Conservation (phyloP, 2,797 vertebrate genomes). For the Urocyon cinereoargenteus region DNA sequence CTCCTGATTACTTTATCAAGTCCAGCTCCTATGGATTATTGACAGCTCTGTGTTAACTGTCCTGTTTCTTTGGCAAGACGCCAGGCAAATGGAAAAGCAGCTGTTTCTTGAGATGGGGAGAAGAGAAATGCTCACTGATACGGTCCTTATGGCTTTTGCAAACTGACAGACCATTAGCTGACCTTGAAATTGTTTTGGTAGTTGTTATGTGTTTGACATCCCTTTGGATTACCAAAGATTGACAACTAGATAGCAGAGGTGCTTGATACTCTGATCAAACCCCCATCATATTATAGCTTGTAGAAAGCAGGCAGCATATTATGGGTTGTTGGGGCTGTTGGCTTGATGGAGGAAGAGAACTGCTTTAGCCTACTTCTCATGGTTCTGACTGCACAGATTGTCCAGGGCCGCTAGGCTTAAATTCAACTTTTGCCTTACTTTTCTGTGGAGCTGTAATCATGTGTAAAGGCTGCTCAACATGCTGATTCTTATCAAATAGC, state of each 20-base stretch:
- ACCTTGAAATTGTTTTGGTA: conserved; percentile 69
- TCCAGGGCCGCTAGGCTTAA: not conserved
- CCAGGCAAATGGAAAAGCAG: conserved; percentile 75
- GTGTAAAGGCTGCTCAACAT: not conserved
- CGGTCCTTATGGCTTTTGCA: conserved; percentile 67
- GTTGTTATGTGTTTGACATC: not conserved
- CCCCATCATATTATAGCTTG: not conserved
- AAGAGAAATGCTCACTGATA: conserved; percentile 70
- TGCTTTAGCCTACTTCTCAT: not conserved
- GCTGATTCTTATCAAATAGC: not conserved
- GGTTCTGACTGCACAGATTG: not conserved
- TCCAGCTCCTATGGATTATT: conserved; percentile 80
- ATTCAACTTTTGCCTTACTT: not conserved
- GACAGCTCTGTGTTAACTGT: conserved; percentile 75
- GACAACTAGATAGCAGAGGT: conserved; percentile 32
- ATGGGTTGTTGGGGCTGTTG: conserved; percentile 37
- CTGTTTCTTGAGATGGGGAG: conserved; percentile 75
- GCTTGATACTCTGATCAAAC: not conserved
- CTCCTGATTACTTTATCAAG: conserved; percentile 81
- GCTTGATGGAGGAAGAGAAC: conserved; percentile 48
- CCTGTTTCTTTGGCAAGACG: conserved; percentile 68
- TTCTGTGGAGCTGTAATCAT: not conserved
- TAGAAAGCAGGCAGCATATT: not conserved
- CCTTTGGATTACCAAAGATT: conserved; percentile 60
- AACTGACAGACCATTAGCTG: conserved; percentile 68